Conservation (phyloP, 2,888 invertebrate species). For the Plagiodera versicolora region DNA sequence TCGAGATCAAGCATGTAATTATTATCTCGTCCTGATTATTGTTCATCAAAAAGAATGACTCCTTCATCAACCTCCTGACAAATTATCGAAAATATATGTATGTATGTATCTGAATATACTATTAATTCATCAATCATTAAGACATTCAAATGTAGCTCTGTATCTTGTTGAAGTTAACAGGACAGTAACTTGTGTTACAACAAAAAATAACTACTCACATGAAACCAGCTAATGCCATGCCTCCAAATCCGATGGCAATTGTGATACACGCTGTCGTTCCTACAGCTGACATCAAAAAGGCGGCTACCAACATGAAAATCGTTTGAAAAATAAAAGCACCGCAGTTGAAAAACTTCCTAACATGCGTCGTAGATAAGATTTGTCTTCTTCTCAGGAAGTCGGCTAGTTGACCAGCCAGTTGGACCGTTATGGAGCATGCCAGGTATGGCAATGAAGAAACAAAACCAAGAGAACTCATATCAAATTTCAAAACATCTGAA, state of each 20-base stretch:
- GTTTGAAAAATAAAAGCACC: constrained; percentile 76
- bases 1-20: too few species aligned
- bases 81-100: too few species aligned
- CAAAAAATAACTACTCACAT: constrained; percentile 23
- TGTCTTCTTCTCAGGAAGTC: constrained; percentile 72
- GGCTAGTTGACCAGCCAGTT: constrained; percentile 78
- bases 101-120: too few species aligned
- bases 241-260: constrained; percentile 31
- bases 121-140: too few species aligned
- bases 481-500: constrained; percentile 71
- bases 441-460: constrained; percentile 86
- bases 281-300: constrained; percentile 66
- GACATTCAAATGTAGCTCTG: too few species aligned
- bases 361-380: constrained; percentile 71
- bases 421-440: constrained; percentile 80
- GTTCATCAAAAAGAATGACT: too few species aligned
- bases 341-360: constrained; percentile 68
- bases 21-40: too few species aligned
- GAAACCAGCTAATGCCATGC: constrained; percentile 32
- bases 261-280: constrained; percentile 32
- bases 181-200: too few species aligned
- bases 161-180: too few species aligned
- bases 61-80: too few species aligned
- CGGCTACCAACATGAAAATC: constrained; percentile 81
- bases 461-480: constrained; percentile 78